Evolutionary conservation across 2,888 invertebrate species (phyloP), one percentile per base, ranked within the genome.

Genomic region (Ormyrus thymus): DNA sequence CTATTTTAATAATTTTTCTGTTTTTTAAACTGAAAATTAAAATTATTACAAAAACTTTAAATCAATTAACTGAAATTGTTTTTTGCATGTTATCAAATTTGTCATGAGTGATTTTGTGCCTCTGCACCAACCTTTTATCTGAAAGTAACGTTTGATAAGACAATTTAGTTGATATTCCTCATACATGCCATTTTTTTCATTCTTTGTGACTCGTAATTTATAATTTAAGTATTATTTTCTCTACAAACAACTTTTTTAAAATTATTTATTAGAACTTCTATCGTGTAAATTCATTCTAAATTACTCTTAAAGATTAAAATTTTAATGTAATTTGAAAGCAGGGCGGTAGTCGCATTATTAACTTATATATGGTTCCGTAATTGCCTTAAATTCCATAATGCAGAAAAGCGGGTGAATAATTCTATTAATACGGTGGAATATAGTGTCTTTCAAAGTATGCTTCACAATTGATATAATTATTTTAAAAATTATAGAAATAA

Each of bases 101-200:
- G 46, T 66, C 50, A 68, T 59, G 0, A n/a, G 15, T 70, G 13
- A n/a, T 71, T 56, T 70, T 58, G 53, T 59, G 45, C 43, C 6
- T 43, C 15, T 66, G 51, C 48, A 68, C 43, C 68, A 51, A 51
- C 11, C 11, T 65, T 73, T 76, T 79, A 76, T 80, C 64, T 68
- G 50, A 6, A 51, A 58, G 51, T n/a, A 46, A 46, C 11, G 62
- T 56, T 59, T 64, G 76, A 80, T 80, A 76, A 75, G 66, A 69
- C 51, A 13, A n/a, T 64, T 71, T 75, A n/a, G 58, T 13, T 59
- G 11, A 10, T 43, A 64, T 76, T 71, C 55, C 29, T 43, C n/a
- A n/a, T 56, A 43, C 55, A 29, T 4, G 29, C n/a, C 53, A 29
- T 65, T 73, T 50, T 68, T 53, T 66, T 59, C 56, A 58, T 2